phyloP scores from a whole-genome alignment of 2,113 vertebrate species.

The Poecile atricapillus region DNA sequence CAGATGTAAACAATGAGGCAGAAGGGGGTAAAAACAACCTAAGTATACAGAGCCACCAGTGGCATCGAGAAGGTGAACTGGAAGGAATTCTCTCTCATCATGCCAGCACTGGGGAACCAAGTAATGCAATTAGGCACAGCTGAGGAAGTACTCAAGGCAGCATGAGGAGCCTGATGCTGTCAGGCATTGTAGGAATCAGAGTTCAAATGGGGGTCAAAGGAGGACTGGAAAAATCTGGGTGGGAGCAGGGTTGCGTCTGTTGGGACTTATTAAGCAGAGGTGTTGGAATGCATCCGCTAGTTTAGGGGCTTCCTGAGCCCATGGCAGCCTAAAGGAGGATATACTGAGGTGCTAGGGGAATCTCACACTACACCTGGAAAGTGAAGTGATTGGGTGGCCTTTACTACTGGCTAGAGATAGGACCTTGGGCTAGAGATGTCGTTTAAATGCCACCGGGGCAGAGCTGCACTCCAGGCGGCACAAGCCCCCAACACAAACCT shows the following conservation, averaged over 20 bases:
- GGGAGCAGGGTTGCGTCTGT: background rate
- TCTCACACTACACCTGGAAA: background rate
- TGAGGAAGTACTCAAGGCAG: background rate
- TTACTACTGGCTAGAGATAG: background rate
- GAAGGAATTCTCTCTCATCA: background rate
- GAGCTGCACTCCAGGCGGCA: background rate
- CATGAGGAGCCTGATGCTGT: background rate
- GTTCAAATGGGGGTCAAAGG: background rate
- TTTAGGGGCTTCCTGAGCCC: background rate
- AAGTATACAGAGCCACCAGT: background rate
- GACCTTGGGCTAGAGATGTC: background rate
- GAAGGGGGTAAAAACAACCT: background rate
- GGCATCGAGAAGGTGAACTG: background rate
- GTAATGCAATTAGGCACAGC: background rate
- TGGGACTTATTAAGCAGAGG: background rate
- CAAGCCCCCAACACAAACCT: background rate
- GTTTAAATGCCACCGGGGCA: background rate
- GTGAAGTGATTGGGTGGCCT: background rate
- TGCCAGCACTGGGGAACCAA: background rate
- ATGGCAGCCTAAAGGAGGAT: background rate
- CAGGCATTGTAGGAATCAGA: background rate
- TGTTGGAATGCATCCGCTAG: background rate
- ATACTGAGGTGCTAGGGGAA: background rate
- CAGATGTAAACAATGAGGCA: background rate
- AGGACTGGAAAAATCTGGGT: background rate